Conservation (phyloP, 2,113 vertebrate genomes). For the Gadus macrocephalus region DNA sequence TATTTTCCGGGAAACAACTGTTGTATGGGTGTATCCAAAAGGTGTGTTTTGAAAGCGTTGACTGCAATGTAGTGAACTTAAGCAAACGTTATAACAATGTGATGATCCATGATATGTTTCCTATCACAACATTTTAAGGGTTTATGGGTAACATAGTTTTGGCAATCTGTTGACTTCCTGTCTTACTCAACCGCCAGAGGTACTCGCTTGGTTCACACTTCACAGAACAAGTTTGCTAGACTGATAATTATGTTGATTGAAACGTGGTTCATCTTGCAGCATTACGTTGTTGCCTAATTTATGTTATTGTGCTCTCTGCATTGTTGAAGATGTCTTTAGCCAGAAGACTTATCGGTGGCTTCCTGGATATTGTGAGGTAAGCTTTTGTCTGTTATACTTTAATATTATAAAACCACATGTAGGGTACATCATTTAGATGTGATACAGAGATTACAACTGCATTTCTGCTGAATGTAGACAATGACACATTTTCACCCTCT, state of each 20-base stretch:
- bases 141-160: no score
- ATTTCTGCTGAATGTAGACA: no score
- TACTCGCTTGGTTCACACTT: background rate
- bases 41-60: no score
- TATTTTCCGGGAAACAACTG: no score
- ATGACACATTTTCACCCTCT: conserved; percentile 7
- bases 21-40: no score
- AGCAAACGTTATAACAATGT: no score
- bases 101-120: no score
- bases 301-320: conserved; percentile 20
- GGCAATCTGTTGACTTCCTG: no score
- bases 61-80: no score
- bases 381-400: conserved; percentile 3
- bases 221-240: background rate
- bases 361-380: conserved; percentile 69
- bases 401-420: background rate
- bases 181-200: no score
- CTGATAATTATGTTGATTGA: background rate
- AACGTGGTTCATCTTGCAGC: no score
- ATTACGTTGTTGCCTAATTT: background rate
- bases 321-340: conserved; percentile 60
- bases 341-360: conserved; percentile 49
- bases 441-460: background rate
- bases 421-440: background rate
- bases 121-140: no score